Evolutionary conservation across 1,140 invertebrate species (phyloP), one percentile per base, ranked within the genome.

Genomic region (Ceratina australensis): DNA sequence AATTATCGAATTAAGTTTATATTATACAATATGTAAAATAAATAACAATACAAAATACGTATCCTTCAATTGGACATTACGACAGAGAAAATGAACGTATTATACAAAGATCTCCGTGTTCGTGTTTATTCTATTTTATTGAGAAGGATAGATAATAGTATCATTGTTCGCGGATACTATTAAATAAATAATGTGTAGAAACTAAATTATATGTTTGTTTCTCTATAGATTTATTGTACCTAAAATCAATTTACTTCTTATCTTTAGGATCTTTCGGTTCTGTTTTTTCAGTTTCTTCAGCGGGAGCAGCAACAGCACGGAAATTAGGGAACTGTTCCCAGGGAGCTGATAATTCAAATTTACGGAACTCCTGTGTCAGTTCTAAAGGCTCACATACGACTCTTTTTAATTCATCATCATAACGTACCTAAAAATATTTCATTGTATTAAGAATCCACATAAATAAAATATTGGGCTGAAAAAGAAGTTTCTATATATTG

Each of bases 251-350:
- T 79, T 79, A 83, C 33, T 79, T 79, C 77, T 69, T 69, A 20
- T 56, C 28, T 22, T 57, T 56, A 69, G 67, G n/a, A 20, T 20
- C 28, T 16, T 57, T 56, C 54, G 67, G n/a, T 15, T 20, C 18
- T 56, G 50, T 13, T 28, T 56, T 28, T 5, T 95, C 93, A 54
- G 5, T 67, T 88, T 96, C 94, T 13, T 92, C 74, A 22, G 93
- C 89, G 24, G 93, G 91, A 64, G 93, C 93, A 33, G 92, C 33
- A 10, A 42, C 89, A 75, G 93, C 92, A 86, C 96, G 92, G 92
- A 97, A 97, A 86, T 97, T 97, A 4, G 98, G 98, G 89, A 99
- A 99, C 86, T 97, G 96, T 93, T 99, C 99, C 99, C 99, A 99
- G 0, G 99, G 98, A 65, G 97, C 97, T 69, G 96, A 96, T 72